These are phyloP conservation scores for Hippasteria phrygiana DNA, from an alignment of 53 echinoderm and acorn worm species.

Conservation along the genomic window DNA sequence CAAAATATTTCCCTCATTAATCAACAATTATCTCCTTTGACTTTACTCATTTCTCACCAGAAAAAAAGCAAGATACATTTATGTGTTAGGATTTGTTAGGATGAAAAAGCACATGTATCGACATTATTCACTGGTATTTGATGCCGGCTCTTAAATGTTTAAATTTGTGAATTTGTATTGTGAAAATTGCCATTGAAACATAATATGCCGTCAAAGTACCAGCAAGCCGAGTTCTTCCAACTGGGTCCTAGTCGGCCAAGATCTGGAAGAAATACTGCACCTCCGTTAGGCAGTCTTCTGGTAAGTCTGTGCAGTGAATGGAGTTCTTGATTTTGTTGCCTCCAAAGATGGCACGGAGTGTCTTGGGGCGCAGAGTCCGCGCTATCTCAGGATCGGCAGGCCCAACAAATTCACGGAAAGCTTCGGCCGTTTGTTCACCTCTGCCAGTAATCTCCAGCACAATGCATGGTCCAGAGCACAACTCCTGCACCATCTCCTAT, in stretches of 20 bases:
- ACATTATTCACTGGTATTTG: no score
- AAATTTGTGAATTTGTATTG: not conserved
- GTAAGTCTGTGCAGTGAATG: constrained; percentile 94
- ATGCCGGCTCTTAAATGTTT: not conserved
- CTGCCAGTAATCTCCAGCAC: constrained; percentile 82
- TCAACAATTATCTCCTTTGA: no score
- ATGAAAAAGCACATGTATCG: no score
- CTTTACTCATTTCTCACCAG: no score
- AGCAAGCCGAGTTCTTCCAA: not conserved
- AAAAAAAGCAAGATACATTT: no score
- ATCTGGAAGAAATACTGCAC: constrained; percentile 91
- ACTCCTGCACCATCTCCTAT: constrained; percentile 94
- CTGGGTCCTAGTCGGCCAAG: constrained; percentile 68
- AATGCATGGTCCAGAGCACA: constrained; percentile 88
- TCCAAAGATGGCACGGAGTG: constrained; percentile 85
- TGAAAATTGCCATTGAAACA: no score
- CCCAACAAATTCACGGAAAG: constrained; percentile 90
- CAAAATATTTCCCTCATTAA: no score
- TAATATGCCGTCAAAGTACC: not conserved
- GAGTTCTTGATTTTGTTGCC: constrained; percentile 86
- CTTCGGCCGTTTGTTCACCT: constrained; percentile 50
- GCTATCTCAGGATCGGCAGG: constrained; percentile 97
- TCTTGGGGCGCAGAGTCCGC: constrained; percentile 83
- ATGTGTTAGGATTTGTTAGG: no score
- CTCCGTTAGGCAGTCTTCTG: constrained; percentile 79